Evolutionary conservation across 2,888 invertebrate genomes (phyloP), one percentile per base, ranked within the genome.

Genomic region (Drosophila helvetica): DNA sequence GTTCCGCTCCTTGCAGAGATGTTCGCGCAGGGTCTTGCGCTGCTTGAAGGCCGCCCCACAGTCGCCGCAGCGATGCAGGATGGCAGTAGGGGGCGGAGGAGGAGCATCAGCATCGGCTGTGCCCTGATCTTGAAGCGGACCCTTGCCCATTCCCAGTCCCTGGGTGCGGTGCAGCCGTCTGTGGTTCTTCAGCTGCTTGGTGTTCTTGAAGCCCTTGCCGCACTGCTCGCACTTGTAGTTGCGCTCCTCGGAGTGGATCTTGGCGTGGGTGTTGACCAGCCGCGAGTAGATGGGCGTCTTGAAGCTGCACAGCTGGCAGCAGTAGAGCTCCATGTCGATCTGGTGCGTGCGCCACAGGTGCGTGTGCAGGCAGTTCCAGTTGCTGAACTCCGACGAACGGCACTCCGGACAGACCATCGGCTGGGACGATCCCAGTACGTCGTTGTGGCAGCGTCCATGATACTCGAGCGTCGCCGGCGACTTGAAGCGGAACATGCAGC

Each of bases 291-390:
- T 95, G 71, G 93, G 94, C 0, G 95, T 95, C 91, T 96, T 96
- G 86, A 95, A 96, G 33, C 94, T 94, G 88, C 97, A 97, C 72
- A 95, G 92, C 79, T 95, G 94, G 91, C 97, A 97, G 2, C 95
- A 94, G 55, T 95, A 95, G 50, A 97, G 91, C 86, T 97, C 97
- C 93, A 96, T 94, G 87, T 97, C 96, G 10, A 96, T 93, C 52
- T 93, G 93, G 90, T 97, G 97, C 0, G 92, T 88, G 55, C 95
- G 94, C 97, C 97, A 97, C 52, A 97, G 92, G 89, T 97, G 97
- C 3, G 95, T 94, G 69, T 96, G 95, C n/a, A 96, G 89, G 0
- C 94, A 93, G 78, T 95, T 94, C 93, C 96, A 96, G 9, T 93
- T 93, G 1, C 88, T 90, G 43, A 91, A 91, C 53, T 89, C 86